Evolutionary conservation across 2,888 invertebrate species (phyloP), one percentile per base, ranked within the genome.

Genomic region (Trisateles emortualis): DNA sequence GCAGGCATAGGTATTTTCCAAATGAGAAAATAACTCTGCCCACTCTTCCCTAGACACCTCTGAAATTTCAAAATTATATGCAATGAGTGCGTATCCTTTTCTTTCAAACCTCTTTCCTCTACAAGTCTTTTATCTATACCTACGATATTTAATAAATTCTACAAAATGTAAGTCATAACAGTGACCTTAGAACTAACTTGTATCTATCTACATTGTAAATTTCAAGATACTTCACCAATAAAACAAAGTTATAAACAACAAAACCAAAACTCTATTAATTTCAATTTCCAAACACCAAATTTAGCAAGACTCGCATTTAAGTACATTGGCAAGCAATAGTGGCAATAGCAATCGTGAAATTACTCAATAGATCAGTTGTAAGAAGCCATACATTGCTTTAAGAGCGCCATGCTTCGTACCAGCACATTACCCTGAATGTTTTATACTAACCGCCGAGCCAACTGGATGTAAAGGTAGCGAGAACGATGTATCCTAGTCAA

Each of bases 351-450:
- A 89, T 90, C 83, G 66, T 59, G 67, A 74, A 84, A 91, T 90
- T 85, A 86, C 78, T 19, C 87, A 70, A 91, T 92, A 87, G 72
- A 89, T 92, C 91, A 90, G 81, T 29, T 19, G 43, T 43, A 65
- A 51, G 64, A 64, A 63, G 74, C 87, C 63, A 88, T 92, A 84
- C 73, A 86, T 90, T 79, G 74, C 75, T 39, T 60, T 84, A 88
- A 89, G 81, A 78, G 87, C 78, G 76, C 87, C 76, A 82, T 88
- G 80, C 78, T 68, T 88, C 81, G 80, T 33, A 59, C 45, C 45
- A 51, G 51, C 58, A 72, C 83, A 82, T 84, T 82, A 84, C 75
- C 68, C 72, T 90, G 84, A 88, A 90, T 90, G 78, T 86, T 90
- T 90, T 79, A 89, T 88, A 77, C 62, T 59, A 72, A 75, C n/a